Evolutionary conservation across 2,888 invertebrate species (phyloP).

Genomic region (Aproaerema taeniolella): DNA sequence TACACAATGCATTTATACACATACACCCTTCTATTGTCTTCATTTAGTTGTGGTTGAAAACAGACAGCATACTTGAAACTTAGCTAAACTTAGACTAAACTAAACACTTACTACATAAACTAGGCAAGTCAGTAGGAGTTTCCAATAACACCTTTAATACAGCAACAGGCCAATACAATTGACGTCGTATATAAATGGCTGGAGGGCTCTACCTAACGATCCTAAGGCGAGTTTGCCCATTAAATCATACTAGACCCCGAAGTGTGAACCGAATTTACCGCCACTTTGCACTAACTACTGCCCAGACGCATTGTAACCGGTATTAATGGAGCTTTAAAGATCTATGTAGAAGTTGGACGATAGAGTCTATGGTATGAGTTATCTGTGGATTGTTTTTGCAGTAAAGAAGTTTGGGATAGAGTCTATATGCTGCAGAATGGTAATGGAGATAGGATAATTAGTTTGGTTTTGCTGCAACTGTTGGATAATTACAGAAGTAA

Average conservation of each 20-base stretch:
- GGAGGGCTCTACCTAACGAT: slow-evolving; percentile 9
- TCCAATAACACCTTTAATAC: background rate
- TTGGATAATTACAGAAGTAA: background rate
- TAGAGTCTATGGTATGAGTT: no score
- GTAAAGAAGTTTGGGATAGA: background rate
- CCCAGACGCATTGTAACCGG: slow-evolving; percentile 14
- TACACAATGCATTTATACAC: no score
- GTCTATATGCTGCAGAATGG: no score
- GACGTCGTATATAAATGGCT: slow-evolving; percentile 19
- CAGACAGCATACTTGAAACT: no score
- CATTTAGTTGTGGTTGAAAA: no score
- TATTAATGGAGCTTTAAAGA: slow-evolving; percentile 12
- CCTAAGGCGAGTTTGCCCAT: slow-evolving; percentile 13
- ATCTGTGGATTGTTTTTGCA: background rate
- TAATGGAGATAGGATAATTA: no score
- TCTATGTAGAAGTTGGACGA: no score
- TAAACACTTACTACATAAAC: no score
- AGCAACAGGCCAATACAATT: slow-evolving; percentile 38
- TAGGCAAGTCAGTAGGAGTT: no score
- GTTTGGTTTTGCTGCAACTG: no score
- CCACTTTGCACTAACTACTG: slow-evolving; percentile 14
- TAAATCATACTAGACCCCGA: slow-evolving; percentile 15
- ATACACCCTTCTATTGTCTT: no score
- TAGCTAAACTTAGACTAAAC: no score
- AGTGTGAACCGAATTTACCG: slow-evolving; percentile 14